These are phyloP conservation scores for Drosophila demipolita DNA, from an alignment of 2,888 invertebrate species.

Conservation along the genomic window DNA sequence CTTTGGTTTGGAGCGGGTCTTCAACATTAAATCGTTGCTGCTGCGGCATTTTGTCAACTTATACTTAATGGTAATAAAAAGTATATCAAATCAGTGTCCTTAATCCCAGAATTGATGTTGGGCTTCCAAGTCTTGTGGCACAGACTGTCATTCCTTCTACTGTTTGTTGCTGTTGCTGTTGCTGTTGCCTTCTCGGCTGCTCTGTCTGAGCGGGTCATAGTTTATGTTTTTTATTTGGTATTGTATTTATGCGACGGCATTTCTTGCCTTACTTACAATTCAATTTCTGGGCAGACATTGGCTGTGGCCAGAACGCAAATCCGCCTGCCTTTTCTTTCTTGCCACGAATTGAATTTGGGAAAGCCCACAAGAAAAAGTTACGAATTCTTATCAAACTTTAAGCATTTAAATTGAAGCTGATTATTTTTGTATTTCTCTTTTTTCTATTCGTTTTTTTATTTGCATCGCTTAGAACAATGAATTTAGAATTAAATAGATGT, in stretches of 20 bases:
- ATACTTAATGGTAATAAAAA: constrained; percentile 81
- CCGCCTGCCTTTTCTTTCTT: constrained; percentile 7
- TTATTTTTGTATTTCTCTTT: neutral
- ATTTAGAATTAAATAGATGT: neutral
- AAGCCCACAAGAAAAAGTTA: constrained; percentile 14
- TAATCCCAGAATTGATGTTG: constrained; percentile 82
- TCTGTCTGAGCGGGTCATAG: constrained; percentile 41
- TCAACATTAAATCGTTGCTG: constrained; percentile 61
- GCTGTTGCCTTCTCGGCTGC: constrained; percentile 7
- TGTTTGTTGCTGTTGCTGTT: constrained; percentile 5
- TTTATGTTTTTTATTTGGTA: constrained; percentile 59
- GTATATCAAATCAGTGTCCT: constrained; percentile 83
- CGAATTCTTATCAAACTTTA: constrained; percentile 37
- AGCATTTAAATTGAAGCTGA: constrained; percentile 26
- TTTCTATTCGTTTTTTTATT: neutral
- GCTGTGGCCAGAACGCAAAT: constrained; percentile 51
- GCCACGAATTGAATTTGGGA: constrained; percentile 32
- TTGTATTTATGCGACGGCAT: constrained; percentile 75
- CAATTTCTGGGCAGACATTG: constrained; percentile 66
- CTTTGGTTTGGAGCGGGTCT: constrained; percentile 13
- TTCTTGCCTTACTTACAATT: constrained; percentile 76
- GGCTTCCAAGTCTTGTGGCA: constrained; percentile 59
- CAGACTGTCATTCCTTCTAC: constrained; percentile 11
- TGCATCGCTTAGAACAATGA: neutral
- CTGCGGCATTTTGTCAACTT: constrained; percentile 69